A percentile compares a stretch with the other conserved stretches of the same genome.
Conservation (phyloP, 2,888 invertebrate species). For the Drosophila paranaensis region DNA sequence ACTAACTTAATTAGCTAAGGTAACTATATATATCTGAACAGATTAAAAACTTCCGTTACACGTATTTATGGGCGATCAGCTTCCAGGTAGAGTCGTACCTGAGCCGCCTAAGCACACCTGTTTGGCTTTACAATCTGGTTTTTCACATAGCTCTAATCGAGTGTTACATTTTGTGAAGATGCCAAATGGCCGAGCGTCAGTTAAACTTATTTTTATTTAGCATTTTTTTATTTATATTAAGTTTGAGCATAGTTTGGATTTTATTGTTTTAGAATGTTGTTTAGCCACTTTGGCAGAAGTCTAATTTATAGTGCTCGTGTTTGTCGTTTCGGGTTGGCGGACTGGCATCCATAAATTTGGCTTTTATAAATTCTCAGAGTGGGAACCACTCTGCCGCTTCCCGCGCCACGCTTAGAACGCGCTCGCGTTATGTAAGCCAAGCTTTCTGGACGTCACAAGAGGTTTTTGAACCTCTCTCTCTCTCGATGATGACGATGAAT, state of each 20-base stretch:
- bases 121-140: background rate
- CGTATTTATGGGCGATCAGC: background rate
- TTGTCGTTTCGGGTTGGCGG: conserved; percentile 57
- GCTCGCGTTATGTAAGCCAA: conserved; percentile 48
- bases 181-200: conserved; percentile 34
- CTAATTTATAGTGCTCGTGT: conserved; percentile 63
- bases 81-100: conserved; percentile 24
- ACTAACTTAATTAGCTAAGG: background rate
- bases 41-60: conserved; percentile 4
- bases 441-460: conserved; percentile 29
- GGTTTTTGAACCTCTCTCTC: conserved; percentile 39
- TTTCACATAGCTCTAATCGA: conserved; percentile 20
- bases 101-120: background rate
- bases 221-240: conserved; percentile 21
- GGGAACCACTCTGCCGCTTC: background rate
- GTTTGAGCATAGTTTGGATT: conserved; percentile 51
- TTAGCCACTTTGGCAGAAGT: conserved; percentile 66
- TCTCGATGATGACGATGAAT: no score
- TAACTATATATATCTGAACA: background rate
- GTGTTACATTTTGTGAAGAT: conserved; percentile 45
- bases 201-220: conserved; percentile 18
- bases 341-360: conserved; percentile 54
- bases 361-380: conserved; percentile 25
- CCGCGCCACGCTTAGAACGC: conserved; percentile 12
- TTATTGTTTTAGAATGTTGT: conserved; percentile 79